A percentile compares a stretch with the other conserved stretches of the same genome.
Conservation (phyloP, 2,888 invertebrate genomes). For the Chymomyza amoena region DNA sequence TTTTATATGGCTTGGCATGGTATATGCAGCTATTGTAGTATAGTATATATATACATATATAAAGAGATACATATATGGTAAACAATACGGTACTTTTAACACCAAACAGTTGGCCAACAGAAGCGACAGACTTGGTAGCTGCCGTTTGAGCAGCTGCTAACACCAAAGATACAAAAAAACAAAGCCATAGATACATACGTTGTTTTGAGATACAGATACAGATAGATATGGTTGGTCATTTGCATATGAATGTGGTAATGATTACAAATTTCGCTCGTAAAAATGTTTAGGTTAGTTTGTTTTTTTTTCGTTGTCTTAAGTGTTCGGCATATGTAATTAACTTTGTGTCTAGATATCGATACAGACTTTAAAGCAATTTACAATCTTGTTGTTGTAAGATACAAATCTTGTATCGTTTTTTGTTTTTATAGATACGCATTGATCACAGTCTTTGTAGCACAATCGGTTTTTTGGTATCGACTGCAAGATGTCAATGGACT, state of each 20-base stretch:
- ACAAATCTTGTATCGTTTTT: constrained; percentile 31
- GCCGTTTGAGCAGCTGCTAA: constrained; percentile 66
- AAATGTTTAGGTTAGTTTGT: constrained; percentile 57
- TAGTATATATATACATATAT: no score
- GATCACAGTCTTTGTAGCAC: neutral
- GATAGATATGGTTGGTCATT: constrained; percentile 37
- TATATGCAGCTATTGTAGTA: constrained; percentile 37
- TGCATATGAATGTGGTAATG: constrained; percentile 73
- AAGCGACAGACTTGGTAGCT: constrained; percentile 66
- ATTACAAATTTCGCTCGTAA: constrained; percentile 73
- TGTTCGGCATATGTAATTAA: neutral
- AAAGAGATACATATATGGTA: constrained; percentile 50
- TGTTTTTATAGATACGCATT: constrained; percentile 39
- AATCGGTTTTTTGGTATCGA: neutral
- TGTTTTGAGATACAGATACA: constrained; percentile 23
- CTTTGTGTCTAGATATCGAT: neutral
- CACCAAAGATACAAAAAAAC: constrained; percentile 20
- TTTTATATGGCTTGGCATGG: constrained; percentile 30
- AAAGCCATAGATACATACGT: constrained; percentile 27
- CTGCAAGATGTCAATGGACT: constrained; percentile 60
- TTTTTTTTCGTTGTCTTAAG: constrained; percentile 5
- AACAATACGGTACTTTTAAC: constrained; percentile 73
- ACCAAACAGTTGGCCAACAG: constrained; percentile 69
- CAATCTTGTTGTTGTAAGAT: constrained; percentile 39
- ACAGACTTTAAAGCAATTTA: constrained; percentile 58